A percentile compares a stretch with the other conserved stretches of the same genome.
Conservation (phyloP, 2,888 invertebrate species). For the Thereva nobilitata region DNA sequence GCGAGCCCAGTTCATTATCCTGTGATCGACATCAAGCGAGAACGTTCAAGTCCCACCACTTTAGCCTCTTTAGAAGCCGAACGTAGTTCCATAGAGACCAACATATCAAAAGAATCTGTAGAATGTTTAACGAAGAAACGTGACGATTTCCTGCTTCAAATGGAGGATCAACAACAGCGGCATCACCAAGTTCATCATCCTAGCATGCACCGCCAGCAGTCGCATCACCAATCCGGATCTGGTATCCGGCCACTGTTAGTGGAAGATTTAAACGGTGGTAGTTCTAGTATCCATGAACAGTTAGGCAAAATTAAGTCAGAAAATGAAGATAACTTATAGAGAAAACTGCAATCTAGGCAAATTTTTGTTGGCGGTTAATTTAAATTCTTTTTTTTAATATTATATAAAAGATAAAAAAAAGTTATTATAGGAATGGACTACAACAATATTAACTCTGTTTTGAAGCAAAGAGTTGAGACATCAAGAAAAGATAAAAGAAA, state of each 20-base stretch:
- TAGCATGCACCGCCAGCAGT: constrained; percentile 42
- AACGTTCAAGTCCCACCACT: constrained; percentile 56
- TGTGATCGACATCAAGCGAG: constrained; percentile 63
- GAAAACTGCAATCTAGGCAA: constrained; percentile 47
- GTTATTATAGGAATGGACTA: constrained; percentile 32
- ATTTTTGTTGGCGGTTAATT: constrained; percentile 41
- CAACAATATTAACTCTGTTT: constrained; percentile 42
- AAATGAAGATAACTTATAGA: constrained; percentile 57
- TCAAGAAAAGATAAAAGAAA: constrained; percentile 5
- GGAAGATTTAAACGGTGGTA: constrained; percentile 52
- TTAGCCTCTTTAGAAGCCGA: constrained; percentile 40
- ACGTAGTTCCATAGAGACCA: constrained; percentile 40
- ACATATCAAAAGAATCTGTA: constrained; percentile 43
- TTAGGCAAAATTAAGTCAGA: constrained; percentile 57
- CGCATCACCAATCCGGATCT: constrained; percentile 31
- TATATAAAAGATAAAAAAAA: too few relatives aligned
- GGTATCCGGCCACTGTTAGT: constrained; percentile 40
- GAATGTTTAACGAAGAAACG: constrained; percentile 42
- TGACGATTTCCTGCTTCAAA: constrained; percentile 41
- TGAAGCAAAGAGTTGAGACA: constrained; percentile 5
- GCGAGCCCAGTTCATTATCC: constrained; percentile 52
- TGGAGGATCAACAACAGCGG: constrained; percentile 36
- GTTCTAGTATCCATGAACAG: constrained; percentile 54
- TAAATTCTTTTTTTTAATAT: constrained; percentile 1
- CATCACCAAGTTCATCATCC: constrained; percentile 27